Evolutionary conservation across 1,140 invertebrate species (phyloP).

Genomic region (Saccostrea cuccullata): DNA sequence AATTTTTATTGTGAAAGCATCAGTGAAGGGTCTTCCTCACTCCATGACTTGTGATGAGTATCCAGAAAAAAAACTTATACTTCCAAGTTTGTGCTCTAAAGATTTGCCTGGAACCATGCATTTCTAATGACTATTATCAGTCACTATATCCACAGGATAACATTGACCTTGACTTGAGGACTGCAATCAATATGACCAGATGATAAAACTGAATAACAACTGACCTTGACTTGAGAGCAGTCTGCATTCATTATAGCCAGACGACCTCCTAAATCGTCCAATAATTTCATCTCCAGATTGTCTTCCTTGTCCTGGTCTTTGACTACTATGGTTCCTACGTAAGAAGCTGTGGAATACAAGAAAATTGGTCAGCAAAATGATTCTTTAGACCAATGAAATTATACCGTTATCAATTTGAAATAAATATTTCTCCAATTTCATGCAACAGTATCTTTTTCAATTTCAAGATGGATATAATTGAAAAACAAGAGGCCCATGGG

Average conservation of each 20-base stretch:
- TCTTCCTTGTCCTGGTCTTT: constrained; percentile 64
- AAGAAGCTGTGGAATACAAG: constrained; percentile 48
- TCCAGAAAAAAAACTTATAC: too few relatives aligned
- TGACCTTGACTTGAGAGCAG: constrained; percentile 54
- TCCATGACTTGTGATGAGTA: too few relatives aligned
- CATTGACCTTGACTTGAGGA: too few relatives aligned
- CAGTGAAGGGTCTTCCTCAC: too few relatives aligned
- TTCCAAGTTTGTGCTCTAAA: too few relatives aligned
- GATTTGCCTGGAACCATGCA: too few relatives aligned
- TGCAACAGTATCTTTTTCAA: not conserved
- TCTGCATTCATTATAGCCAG: constrained; percentile 49
- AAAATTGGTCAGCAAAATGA: not conserved
- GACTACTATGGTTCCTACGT: constrained; percentile 63
- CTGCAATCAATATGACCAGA: not conserved
- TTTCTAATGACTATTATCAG: not conserved
- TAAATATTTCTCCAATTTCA: not conserved
- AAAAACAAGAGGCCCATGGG: too few relatives aligned
- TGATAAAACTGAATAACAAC: not conserved
- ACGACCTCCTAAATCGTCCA: constrained; percentile 38
- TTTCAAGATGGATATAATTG: too few relatives aligned
- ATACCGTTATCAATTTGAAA: not conserved
- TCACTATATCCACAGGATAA: constrained; percentile 40
- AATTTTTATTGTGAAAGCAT: too few relatives aligned
- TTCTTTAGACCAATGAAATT: not conserved
- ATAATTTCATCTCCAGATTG: constrained; percentile 46